These are phyloP conservation scores for Dryas iulia DNA, from an alignment of 1,140 invertebrate genomes.

Conservation along the genomic window DNA sequence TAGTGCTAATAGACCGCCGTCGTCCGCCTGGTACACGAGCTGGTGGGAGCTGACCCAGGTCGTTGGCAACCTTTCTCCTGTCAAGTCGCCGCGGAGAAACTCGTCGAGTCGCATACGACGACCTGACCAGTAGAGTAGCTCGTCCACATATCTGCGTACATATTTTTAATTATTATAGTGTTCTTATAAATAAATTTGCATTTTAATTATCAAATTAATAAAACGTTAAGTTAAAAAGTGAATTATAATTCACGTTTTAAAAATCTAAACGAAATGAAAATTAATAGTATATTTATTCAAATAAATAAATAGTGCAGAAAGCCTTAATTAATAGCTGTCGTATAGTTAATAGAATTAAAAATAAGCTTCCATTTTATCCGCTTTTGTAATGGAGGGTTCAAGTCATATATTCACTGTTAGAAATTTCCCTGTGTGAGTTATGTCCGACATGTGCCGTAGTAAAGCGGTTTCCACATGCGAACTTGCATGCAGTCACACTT, in stretches of 20 bases:
- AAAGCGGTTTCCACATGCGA: slow-evolving; percentile 35
- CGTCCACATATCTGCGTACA: slow-evolving; percentile 86
- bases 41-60: slow-evolving; percentile 89
- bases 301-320: background rate
- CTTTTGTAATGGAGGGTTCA: background rate
- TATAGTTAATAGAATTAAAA: background rate
- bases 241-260: too few species aligned
- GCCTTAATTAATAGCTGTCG: background rate
- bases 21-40: slow-evolving; percentile 91
- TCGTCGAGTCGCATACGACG: slow-evolving; percentile 90
- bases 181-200: too few species aligned
- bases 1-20: slow-evolving; percentile 88
- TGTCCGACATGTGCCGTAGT: slow-evolving; percentile 16
- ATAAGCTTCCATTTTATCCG: background rate
- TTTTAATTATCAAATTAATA: too few species aligned
- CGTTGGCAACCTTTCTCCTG: slow-evolving; percentile 86
- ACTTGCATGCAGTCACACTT: slow-evolving; percentile 33
- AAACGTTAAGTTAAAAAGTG: too few species aligned
- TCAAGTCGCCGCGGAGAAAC: slow-evolving; percentile 88
- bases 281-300: background rate
- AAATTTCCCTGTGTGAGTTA: slow-evolving; percentile 12
- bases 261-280: background rate
- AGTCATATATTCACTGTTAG: slow-evolving; percentile 3
- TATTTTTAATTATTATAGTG: background rate
- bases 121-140: slow-evolving; percentile 91